Evolutionary conservation across 2,888 invertebrate species (phyloP).

Genomic region (Neoitamus cyanurus): DNA sequence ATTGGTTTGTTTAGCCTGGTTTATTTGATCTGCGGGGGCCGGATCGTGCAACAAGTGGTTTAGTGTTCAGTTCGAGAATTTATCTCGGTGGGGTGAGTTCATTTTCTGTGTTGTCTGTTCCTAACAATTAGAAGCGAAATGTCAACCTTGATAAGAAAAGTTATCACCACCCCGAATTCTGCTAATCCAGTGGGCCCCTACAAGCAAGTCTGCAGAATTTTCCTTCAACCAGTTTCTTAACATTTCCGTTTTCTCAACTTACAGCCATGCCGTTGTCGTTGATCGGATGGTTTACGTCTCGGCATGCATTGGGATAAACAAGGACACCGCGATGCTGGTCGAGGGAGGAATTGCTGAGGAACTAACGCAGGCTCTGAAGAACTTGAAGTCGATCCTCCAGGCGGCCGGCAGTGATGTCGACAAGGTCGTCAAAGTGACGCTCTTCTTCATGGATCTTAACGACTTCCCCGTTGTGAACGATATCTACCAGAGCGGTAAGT

Average conservation of each 20-base stretch:
- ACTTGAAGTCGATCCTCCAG: constrained; percentile 80
- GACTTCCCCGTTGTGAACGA: constrained; percentile 86
- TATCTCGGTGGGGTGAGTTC: neutral
- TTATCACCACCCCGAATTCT: constrained; percentile 75
- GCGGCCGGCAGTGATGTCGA: constrained; percentile 78
- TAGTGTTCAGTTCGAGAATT: neutral
- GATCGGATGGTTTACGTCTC: constrained; percentile 88
- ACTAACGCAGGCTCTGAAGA: constrained; percentile 79
- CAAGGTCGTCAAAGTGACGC: constrained; percentile 87
- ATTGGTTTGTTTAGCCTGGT: too few species aligned
- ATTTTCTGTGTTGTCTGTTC: neutral
- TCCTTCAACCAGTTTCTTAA: constrained; percentile 36
- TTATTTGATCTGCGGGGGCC: too few species aligned
- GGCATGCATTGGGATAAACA: constrained; percentile 84
- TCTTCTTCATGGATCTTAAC: constrained; percentile 82
- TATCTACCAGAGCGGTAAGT: constrained; percentile 83
- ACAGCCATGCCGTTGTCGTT: constrained; percentile 86
- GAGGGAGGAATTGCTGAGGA: constrained; percentile 80
- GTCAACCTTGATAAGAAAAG: constrained; percentile 68
- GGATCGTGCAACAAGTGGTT: neutral
- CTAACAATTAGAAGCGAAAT: constrained; percentile 53
- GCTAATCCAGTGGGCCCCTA: constrained; percentile 84
- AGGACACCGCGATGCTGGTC: constrained; percentile 76
- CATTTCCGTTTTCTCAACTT: constrained; percentile 52
- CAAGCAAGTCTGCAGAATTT: constrained; percentile 70